A percentile compares a stretch with the other conserved stretches of the same genome.
Evolutionary conservation across 37 sponge, comb jelly and placozoan genomes (phyloP).

Genomic region (Ianthella basta): DNA sequence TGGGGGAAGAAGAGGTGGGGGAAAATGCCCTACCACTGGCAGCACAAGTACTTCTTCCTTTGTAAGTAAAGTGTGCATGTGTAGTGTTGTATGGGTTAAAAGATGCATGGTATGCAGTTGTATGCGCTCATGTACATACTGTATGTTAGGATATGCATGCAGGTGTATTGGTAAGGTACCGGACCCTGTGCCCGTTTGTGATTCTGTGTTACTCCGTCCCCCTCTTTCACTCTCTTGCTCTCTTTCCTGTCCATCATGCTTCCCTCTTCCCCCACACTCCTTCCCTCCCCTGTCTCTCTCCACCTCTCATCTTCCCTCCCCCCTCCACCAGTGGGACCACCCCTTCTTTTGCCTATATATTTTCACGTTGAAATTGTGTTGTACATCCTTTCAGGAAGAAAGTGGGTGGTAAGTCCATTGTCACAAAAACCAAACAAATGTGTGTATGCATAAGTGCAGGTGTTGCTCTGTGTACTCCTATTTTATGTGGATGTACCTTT

Average conservation of each 20-base stretch:
- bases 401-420: slow-evolving; percentile 59
- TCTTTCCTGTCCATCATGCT: not conserved
- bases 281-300: not conserved
- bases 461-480: not conserved
- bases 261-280: not conserved
- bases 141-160: too few species aligned
- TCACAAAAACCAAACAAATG: too few species aligned
- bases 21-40: slow-evolving; percentile 64
- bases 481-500: not conserved
- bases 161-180: too few species aligned
- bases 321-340: slow-evolving; percentile 65
- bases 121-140: not conserved
- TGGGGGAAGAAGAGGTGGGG: slow-evolving; percentile 80
- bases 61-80: slow-evolving; percentile 30
- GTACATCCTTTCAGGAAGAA: slow-evolving; percentile 44
- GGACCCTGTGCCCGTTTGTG: too few species aligned
- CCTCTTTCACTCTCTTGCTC: not conserved
- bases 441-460: slow-evolving; percentile 1
- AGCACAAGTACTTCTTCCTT: slow-evolving; percentile 83
- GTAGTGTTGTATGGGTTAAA: not conserved
- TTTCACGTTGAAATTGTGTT: slow-evolving; percentile 78
- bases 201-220: too few species aligned
- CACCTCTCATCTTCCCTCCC: not conserved
- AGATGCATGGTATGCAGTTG: not conserved
- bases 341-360: slow-evolving; percentile 80